These are phyloP conservation scores for Bryconaethiops microstoma DNA, from an alignment of 2,797 vertebrate species.

Conservation along the genomic window DNA sequence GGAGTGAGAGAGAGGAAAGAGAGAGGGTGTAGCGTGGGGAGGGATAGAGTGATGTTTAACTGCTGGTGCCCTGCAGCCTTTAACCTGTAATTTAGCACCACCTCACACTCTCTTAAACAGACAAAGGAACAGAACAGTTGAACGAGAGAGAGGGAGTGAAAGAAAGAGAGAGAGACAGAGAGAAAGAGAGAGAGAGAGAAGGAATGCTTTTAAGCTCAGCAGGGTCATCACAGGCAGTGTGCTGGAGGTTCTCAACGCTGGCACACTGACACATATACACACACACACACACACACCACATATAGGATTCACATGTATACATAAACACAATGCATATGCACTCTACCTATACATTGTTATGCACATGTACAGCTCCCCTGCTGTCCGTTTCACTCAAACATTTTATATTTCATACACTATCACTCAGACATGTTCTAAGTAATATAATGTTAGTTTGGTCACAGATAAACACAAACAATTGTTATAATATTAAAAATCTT, in stretches of 20 bases:
- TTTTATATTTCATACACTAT: too few relatives aligned
- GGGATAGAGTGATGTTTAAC: conserved; percentile 61
- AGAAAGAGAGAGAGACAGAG: conserved; percentile 1
- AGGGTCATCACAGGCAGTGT: conserved; percentile 27
- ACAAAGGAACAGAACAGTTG: conserved; percentile 1
- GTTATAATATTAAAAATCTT: too few relatives aligned
- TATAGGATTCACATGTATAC: background rate
- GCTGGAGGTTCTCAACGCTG: conserved; percentile 17
- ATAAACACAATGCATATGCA: background rate
- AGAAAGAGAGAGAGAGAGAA: conserved; percentile 11
- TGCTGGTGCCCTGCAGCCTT: conserved; percentile 59
- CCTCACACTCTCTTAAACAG: conserved; percentile 56
- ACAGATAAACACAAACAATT: too few relatives aligned
- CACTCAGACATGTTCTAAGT: too few relatives aligned
- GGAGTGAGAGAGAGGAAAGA: background rate
- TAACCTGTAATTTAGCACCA: conserved; percentile 67
- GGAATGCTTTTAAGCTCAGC: background rate
- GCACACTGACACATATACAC: background rate
- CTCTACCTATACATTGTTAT: too few relatives aligned
- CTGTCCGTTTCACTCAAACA: too few relatives aligned
- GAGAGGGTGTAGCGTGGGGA: conserved; percentile 40
- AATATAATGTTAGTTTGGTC: too few relatives aligned
- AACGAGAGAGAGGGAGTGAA: background rate
- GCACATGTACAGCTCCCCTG: too few relatives aligned
- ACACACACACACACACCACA: conserved; percentile 9